These are phyloP conservation scores for Eleginops maclovinus DNA, from an alignment of 2,113 vertebrate species.

Conservation along the genomic window DNA sequence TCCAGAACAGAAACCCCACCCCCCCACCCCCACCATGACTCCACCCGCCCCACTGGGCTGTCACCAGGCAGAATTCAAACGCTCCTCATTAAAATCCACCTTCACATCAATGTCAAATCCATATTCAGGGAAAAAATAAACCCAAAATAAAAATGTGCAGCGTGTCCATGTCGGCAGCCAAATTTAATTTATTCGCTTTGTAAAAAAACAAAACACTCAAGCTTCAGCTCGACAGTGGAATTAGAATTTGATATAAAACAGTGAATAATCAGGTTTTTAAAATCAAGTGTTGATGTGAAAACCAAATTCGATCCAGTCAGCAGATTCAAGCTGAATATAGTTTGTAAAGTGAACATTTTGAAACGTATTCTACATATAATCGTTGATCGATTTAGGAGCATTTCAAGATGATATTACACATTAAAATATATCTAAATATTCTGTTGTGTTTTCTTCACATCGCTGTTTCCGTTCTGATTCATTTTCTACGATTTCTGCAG, in stretches of 20 bases:
- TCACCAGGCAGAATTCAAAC: slow-evolving; percentile 47
- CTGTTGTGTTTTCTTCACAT: no score
- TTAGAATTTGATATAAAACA: no score
- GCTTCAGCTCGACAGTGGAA: neutral
- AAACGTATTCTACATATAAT: no score
- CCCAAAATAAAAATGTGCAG: neutral
- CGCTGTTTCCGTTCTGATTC: neutral
- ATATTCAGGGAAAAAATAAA: neutral
- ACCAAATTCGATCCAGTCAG: no score
- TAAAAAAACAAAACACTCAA: no score
- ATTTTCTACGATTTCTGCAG: neutral
- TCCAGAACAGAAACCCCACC: neutral
- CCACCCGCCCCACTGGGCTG: slow-evolving; percentile 53
- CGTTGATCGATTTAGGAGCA: no score
- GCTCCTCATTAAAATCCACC: slow-evolving; percentile 51
- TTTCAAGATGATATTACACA: no score
- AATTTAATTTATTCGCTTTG: neutral
- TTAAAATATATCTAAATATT: no score
- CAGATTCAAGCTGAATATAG: no score
- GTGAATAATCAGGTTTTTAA: neutral
- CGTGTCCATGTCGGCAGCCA: neutral
- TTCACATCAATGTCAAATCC: slow-evolving; percentile 38
- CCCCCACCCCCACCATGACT: slow-evolving; percentile 1
- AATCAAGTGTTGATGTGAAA: no score
- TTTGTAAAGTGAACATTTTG: no score